These are phyloP conservation scores for Steinernema carpocapsae DNA, from an alignment of 2,888 invertebrate genomes.

Conservation along the genomic window DNA sequence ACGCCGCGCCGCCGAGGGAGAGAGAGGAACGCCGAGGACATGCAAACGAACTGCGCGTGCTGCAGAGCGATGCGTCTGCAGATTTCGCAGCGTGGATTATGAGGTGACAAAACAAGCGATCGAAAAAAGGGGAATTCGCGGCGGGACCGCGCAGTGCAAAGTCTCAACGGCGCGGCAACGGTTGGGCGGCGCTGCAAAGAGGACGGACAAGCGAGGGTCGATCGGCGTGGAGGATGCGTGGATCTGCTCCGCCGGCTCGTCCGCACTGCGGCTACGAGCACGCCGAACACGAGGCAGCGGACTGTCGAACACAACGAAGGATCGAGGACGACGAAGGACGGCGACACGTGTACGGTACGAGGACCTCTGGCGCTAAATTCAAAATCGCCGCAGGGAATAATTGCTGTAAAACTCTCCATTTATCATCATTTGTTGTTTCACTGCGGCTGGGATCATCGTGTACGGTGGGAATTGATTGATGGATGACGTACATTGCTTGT, in stretches of 20 bases:
- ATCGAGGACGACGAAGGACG: background rate
- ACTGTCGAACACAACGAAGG: background rate
- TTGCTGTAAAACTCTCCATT: background rate
- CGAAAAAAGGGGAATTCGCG: background rate
- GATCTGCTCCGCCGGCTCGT: background rate
- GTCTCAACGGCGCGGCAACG: background rate
- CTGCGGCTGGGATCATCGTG: background rate
- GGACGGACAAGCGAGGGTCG: no score
- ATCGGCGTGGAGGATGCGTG: background rate
- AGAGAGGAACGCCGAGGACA: no score
- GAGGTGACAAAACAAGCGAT: no score
- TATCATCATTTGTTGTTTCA: background rate
- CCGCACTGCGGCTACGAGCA: background rate
- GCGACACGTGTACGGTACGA: background rate
- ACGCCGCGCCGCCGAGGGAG: no score
- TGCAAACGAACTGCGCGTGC: no score
- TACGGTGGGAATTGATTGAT: constrained; percentile 17
- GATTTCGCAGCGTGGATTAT: no score
- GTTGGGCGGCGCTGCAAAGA: background rate
- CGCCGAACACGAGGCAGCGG: background rate
- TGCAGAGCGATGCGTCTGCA: no score
- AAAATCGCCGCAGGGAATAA: background rate
- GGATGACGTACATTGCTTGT: background rate
- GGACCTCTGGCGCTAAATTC: constrained; percentile 8
- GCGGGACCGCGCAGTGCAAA: background rate